Evolutionary conservation across 2,888 invertebrate genomes (phyloP).

Genomic region (Cremastinae sp.): DNA sequence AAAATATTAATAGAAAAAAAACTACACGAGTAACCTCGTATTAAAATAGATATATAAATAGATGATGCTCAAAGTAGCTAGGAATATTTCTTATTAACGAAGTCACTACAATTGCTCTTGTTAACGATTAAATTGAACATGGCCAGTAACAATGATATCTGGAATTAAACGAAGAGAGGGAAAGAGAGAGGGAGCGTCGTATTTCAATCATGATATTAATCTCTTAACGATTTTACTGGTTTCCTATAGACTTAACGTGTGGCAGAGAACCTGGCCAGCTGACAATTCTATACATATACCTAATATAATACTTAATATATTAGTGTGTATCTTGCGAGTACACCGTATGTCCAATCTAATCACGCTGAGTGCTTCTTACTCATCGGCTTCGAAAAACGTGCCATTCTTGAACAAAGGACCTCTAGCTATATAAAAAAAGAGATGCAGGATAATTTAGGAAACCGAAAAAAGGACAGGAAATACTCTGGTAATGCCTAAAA

Average conservation of each 20-base stretch:
- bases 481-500: too few relatives aligned
- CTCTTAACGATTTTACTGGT: slow-evolving; percentile 59
- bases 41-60: too few relatives aligned
- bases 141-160: slow-evolving; percentile 48
- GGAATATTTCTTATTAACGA: background rate
- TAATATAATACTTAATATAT: slow-evolving; percentile 53
- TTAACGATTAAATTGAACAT: slow-evolving; percentile 38
- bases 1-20: too few relatives aligned
- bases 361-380: slow-evolving; percentile 63
- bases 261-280: slow-evolving; percentile 35
- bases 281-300: slow-evolving; percentile 52
- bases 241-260: slow-evolving; percentile 30
- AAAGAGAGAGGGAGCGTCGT: slow-evolving; percentile 39
- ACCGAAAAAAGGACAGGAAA: background rate
- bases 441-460: background rate
- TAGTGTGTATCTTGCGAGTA: slow-evolving; percentile 42
- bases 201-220: slow-evolving; percentile 58
- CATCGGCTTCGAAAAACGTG: slow-evolving; percentile 49
- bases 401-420: slow-evolving; percentile 20
- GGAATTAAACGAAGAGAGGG: slow-evolving; percentile 43
- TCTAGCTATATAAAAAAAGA: background rate
- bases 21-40: too few relatives aligned
- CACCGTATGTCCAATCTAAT: slow-evolving; percentile 62
- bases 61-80: too few relatives aligned
- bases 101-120: slow-evolving; percentile 8